phyloP scores from a whole-genome alignment of 2,113 vertebrate species.

The Sturnira hondurensis region DNA sequence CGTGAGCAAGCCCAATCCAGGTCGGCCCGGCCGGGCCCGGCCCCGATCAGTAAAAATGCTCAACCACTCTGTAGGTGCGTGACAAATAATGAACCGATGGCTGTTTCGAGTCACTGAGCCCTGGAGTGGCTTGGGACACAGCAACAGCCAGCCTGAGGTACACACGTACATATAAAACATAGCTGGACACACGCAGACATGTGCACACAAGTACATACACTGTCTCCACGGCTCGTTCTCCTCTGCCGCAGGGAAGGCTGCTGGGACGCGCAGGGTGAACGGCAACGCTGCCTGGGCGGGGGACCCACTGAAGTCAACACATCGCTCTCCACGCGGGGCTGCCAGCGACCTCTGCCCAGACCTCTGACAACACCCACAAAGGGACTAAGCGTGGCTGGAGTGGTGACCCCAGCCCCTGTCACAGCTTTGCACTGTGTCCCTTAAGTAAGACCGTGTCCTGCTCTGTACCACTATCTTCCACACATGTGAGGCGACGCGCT shows the following conservation, averaged over 20 bases:
- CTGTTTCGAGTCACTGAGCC: not conserved
- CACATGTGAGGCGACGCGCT: not conserved
- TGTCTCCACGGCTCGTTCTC: not conserved
- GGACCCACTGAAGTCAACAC: not conserved
- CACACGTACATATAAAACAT: not conserved
- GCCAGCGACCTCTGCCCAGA: not conserved
- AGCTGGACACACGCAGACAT: not conserved
- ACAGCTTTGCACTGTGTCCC: not conserved
- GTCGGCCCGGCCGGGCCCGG: not conserved
- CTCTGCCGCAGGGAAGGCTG: not conserved
- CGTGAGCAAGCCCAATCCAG: not conserved
- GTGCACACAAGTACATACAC: not conserved
- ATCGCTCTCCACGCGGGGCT: not conserved
- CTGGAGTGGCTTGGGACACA: not conserved
- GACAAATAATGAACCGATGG: too few relatives aligned
- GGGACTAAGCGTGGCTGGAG: not conserved
- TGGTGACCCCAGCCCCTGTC: accelerated
- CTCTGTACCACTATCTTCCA: too few relatives aligned
- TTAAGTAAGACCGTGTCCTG: accelerated
- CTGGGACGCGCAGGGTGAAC: not conserved
- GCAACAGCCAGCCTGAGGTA: not conserved
- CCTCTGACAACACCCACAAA: not conserved
- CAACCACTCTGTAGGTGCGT: accelerated
- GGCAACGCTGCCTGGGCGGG: not conserved
- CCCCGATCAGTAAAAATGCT: not conserved